Base-by-base conservation (phyloP, 2,888 invertebrate species). In the Eilema sororculum region DNA sequence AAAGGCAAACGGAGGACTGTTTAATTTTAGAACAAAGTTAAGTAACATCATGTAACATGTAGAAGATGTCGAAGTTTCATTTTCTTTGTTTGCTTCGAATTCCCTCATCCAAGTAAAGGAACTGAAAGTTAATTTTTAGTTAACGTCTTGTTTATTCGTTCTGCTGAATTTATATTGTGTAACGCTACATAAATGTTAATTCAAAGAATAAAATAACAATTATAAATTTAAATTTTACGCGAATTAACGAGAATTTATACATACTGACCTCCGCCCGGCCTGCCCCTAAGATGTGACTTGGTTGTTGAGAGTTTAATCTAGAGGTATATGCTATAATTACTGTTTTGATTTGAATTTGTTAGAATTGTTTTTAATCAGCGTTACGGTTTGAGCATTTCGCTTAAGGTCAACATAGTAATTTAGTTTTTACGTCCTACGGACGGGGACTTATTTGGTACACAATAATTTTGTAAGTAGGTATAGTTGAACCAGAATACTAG, bases 101-200 rank as follows among this genome's bases (percentile, higher is more conserved):
- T 58, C 13, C 25, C 25, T 58, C 13, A 25, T 58, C 10, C 22
- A 25, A 58, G 4, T 24, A 24, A 58, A 58, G 57, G 57, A 58
- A 58, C 25, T 58, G 16, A 52, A 52, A 52, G 52, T n/a, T 52
- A n/a, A n/a, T n/a, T n/a, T 52, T 52, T 52, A 52, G n/a, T 52
- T n/a, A 52, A 52, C n/a, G n/a, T 57, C 67, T 68, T 78, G 65
- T 41, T 56, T 28, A 75, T 57, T 20, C 20, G 59, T 66, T 65
- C n/a, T 56, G 13, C 65, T 56, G 65, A 52, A 24, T 46, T 64
- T 56, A 52, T 56, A 28, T 52, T 52, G 52, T 56, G n/a, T 56
- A 65, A 30, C 52, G 5, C 28, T 24, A 58, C 57, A 58, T 24
- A 57, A 57, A 57, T 58, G 52, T n/a, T 52, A 52, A 58, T 58